A percentile compares a stretch with the other conserved stretches of the same genome.
phyloP scores from a whole-genome alignment of 2,888 invertebrate species.

The Chorisops tibialis region DNA sequence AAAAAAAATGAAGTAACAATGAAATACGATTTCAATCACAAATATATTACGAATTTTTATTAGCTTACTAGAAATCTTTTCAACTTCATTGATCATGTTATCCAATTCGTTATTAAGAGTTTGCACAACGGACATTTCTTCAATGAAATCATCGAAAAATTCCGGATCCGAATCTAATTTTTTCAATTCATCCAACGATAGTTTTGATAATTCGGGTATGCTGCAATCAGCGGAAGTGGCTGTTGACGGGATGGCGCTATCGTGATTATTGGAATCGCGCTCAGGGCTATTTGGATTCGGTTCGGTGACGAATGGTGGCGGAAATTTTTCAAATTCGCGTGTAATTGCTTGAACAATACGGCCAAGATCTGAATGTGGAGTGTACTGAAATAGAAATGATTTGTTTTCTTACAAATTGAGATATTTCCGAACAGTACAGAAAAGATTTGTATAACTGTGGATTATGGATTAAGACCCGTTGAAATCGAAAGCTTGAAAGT shows the following conservation, averaged over 20 bases:
- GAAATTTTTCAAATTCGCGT: slow-evolving; percentile 70
- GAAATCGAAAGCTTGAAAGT: too few relatives aligned
- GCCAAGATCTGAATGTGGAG: slow-evolving; percentile 74
- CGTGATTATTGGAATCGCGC: slow-evolving; percentile 11
- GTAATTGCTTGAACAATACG: slow-evolving; percentile 78
- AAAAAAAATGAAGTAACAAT: slow-evolving; percentile 41
- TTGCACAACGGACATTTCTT: slow-evolving; percentile 64
- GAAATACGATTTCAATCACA: slow-evolving; percentile 1
- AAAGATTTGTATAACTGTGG: too few relatives aligned
- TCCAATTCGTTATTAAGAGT: slow-evolving; percentile 68
- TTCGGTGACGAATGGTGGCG: slow-evolving; percentile 52
- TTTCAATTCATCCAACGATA: slow-evolving; percentile 62
- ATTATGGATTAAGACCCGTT: too few relatives aligned
- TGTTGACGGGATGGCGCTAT: slow-evolving; percentile 24
- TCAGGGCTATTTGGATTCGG: slow-evolving; percentile 15
- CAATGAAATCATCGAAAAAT: slow-evolving; percentile 69
- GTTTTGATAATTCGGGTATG: slow-evolving; percentile 49
- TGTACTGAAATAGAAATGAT: slow-evolving; percentile 62
- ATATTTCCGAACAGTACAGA: too few relatives aligned
- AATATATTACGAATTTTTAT: not conserved
- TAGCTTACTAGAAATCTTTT: slow-evolving; percentile 61
- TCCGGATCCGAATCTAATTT: slow-evolving; percentile 68
- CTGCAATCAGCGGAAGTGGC: slow-evolving; percentile 35
- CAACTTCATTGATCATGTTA: slow-evolving; percentile 68
- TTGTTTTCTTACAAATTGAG: too few relatives aligned